Evolutionary conservation across 2,797 vertebrate genomes (phyloP).

Genomic region (Babyrousa celebensis): DNA sequence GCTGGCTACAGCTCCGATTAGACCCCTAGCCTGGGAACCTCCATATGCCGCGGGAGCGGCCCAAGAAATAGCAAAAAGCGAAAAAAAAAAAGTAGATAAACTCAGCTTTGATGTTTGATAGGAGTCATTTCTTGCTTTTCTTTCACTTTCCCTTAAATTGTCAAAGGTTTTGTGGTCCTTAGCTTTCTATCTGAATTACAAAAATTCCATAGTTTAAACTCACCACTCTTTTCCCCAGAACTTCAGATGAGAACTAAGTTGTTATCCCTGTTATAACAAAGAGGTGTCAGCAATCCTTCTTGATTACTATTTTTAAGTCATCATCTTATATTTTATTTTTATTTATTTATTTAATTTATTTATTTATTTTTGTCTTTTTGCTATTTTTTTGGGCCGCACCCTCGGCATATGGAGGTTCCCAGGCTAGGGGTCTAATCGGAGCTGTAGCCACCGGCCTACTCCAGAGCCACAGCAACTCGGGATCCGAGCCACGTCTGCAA

Average conservation of each 20-base stretch:
- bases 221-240: neutral
- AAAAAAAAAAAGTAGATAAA: neutral
- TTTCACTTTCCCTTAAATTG: slow-evolving; percentile 7
- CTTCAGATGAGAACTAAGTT: slow-evolving; percentile 19
- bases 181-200: neutral
- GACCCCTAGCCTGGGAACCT: too few species aligned
- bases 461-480: too few species aligned
- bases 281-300: neutral
- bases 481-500: too few species aligned
- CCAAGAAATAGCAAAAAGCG: too few species aligned
- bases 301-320: neutral
- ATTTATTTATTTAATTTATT: too few species aligned
- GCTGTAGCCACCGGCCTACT: too few species aligned
- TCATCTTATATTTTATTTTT: neutral
- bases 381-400: too few species aligned
- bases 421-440: too few species aligned
- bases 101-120: neutral
- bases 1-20: too few species aligned
- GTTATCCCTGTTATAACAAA: neutral
- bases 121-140: neutral
- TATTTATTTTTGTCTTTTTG: too few species aligned
- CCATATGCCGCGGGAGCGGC: too few species aligned
- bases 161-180: slow-evolving; percentile 31
- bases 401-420: too few species aligned
- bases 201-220: slow-evolving; percentile 7